phyloP scores from a whole-genome alignment of 1,140 invertebrate species.

The Drosophila oshimai region DNA sequence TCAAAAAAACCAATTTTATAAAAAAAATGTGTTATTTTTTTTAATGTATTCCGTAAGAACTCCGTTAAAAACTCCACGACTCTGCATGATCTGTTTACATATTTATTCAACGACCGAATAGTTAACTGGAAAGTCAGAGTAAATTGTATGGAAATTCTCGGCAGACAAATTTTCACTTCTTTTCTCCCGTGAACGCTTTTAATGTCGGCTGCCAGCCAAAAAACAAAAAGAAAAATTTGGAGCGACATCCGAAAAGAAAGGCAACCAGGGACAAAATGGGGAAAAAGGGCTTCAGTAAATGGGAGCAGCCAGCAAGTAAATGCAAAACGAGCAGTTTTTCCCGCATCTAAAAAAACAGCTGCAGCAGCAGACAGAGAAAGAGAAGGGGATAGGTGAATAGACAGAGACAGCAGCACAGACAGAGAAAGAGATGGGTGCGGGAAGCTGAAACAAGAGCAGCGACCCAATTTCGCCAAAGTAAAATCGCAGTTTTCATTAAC shows the following conservation, averaged over 20 bases:
- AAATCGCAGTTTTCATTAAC: constrained; percentile 77
- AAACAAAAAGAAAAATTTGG: constrained; percentile 5
- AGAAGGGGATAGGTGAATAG: constrained; percentile 8
- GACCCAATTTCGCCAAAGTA: constrained; percentile 69
- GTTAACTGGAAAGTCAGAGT: constrained; percentile 27
- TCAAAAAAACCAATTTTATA: no score
- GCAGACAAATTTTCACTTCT: constrained; percentile 27
- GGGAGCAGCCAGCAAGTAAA: constrained; percentile 68
- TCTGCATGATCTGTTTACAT: constrained; percentile 17
- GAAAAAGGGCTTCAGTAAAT: constrained; percentile 53
- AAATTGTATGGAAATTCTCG: constrained; percentile 36
- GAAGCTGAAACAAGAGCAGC: constrained; percentile 46
- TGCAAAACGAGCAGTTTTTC: constrained; percentile 57
- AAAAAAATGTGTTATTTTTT: no score
- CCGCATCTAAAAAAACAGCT: constrained; percentile 34
- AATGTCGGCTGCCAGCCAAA: constrained; percentile 32
- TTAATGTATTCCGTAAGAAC: neutral
- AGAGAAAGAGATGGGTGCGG: neutral
- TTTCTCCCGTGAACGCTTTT: constrained; percentile 7
- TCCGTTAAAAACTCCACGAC: constrained; percentile 7
- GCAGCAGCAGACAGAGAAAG: constrained; percentile 30
- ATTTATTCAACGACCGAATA: constrained; percentile 33
- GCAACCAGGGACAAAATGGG: constrained; percentile 18
- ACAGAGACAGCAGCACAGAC: constrained; percentile 8
- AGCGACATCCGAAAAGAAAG: constrained; percentile 28